A percentile compares a stretch with the other conserved stretches of the same genome.
These are phyloP conservation scores for Cephus nigrinus DNA, from an alignment of 2,888 invertebrate genomes.

Conservation along the genomic window DNA sequence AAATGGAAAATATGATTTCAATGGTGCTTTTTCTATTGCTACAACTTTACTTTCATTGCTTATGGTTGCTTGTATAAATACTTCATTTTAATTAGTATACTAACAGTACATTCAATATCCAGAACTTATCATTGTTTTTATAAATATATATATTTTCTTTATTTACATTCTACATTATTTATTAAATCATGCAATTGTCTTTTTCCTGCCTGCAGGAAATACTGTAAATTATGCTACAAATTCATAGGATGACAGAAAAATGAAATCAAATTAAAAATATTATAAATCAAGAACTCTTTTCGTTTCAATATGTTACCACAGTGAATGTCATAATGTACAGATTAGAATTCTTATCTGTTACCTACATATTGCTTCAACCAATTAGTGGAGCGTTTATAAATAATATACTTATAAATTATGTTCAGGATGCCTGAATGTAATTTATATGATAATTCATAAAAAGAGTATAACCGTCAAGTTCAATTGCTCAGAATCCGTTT, in stretches of 20 bases:
- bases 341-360: background rate
- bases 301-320: background rate
- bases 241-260: too few species aligned
- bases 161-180: background rate
- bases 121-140: background rate
- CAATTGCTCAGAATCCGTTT: background rate
- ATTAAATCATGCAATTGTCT: background rate
- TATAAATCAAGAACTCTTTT: too few species aligned
- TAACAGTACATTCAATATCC: background rate
- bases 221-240: background rate
- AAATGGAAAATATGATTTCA: background rate
- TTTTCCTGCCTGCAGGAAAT: background rate
- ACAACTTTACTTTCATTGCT: too few species aligned
- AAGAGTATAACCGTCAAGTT: background rate
- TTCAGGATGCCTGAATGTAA: too few species aligned
- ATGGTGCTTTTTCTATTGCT: background rate
- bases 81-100: background rate
- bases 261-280: too few species aligned
- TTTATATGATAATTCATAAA: background rate
- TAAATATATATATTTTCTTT: conserved; percentile 9
- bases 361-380: background rate
- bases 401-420: background rate
- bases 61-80: background rate
- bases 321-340: background rate
- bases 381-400: background rate